Conservation (phyloP, 2,888 invertebrate species). For the Acleris literana region DNA sequence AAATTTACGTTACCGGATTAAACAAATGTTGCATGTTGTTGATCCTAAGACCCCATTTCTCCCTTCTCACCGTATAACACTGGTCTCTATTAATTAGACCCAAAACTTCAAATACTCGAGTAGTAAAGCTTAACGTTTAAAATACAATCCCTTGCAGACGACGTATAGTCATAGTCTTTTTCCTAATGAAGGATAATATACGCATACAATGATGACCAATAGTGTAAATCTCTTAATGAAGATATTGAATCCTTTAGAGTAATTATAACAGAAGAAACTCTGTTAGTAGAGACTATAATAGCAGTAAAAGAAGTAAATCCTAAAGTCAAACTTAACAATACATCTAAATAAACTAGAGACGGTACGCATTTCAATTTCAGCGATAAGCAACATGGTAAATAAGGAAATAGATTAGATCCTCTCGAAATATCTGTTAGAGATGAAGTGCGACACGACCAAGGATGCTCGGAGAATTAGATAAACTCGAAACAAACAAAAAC, state of each 20-base stretch:
- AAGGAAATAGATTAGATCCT: slow-evolving; percentile 38
- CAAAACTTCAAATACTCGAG: too few relatives aligned
- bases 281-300: slow-evolving; percentile 15
- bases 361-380: slow-evolving; percentile 28
- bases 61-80: too few relatives aligned
- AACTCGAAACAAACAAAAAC: neutral
- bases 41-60: too few relatives aligned
- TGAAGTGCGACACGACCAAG: slow-evolving; percentile 31
- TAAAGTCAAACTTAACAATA: slow-evolving; percentile 22
- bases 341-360: slow-evolving; percentile 17
- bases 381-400: slow-evolving; percentile 37
- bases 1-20: slow-evolving; percentile 2
- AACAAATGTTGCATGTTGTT: neutral
- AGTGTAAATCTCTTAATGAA: too few relatives aligned
- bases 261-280: neutral
- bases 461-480: slow-evolving; percentile 5
- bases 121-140: too few relatives aligned
- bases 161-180: too few relatives aligned
- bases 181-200: too few relatives aligned
- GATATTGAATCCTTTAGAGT: too few relatives aligned
- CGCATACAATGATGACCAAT: too few relatives aligned
- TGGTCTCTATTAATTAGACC: too few relatives aligned
- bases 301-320: slow-evolving; percentile 14
- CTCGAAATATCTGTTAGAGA: slow-evolving; percentile 34
- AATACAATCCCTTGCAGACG: too few relatives aligned